Base-by-base conservation (phyloP, 2,797 vertebrate species). In the Pangasius macronema region DNA sequence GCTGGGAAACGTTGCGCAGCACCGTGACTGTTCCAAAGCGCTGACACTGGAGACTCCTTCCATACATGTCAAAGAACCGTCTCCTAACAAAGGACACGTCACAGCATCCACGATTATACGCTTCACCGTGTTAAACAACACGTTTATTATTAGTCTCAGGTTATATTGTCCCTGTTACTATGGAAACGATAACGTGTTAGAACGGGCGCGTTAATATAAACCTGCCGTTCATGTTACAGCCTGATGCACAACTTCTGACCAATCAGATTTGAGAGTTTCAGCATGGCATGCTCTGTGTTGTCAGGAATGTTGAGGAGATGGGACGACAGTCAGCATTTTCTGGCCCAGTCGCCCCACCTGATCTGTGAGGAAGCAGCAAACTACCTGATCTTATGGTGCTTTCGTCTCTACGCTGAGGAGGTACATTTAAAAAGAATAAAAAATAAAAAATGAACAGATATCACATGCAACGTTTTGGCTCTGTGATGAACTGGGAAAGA, bases 261-360 rank as follows among this genome's bases (percentile, higher is more conserved):
- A 75, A 49, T 75, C 42, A 14, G 72, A 6, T 49, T n/a, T 3
- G 18, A 72, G 68, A 42, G 42, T 72, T 42, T 3, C 68, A 10
- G 2, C 20, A 1, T 20, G 3, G 13, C 42, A 1, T 51, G 46
- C 72, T 49, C 11, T 51, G 24, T 51, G 73, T 46, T 73, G 27
- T 85, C 59, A 99, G 99, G 99, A 77, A 99, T 99, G 98, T 92
- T 99, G 91, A 97, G 96, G 85, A 95, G 98, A 94, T 99, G 99
- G 99, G 97, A 99, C 85, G 99, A 99, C 91, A 99, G 98, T 94
- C 98, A 99, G 92, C 95, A 96, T 80, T 99, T 98, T 94, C 95
- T 99, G 46, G 97, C 99, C 77, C 96, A 97, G 89, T 95, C 96
- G 89, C 97, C 98, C 0, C 96, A 98, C 89, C 97, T 99, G 92